These are phyloP conservation scores for Nothocercus nigrocapillus DNA, from an alignment of 2,113 vertebrate genomes.

Conservation along the genomic window DNA sequence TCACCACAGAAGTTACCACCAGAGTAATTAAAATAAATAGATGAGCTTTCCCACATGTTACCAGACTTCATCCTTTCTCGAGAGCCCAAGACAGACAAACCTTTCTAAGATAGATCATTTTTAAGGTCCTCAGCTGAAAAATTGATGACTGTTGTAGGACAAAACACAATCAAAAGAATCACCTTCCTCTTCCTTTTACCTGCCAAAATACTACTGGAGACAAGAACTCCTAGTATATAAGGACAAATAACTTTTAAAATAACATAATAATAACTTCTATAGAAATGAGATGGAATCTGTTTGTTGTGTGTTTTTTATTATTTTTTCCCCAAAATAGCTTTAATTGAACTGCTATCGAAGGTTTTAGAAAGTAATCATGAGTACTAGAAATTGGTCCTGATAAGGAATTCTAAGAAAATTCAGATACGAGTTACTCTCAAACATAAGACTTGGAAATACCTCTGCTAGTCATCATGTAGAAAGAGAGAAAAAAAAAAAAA, in stretches of 20 bases:
- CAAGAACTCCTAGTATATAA: background rate
- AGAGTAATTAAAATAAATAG: conserved; percentile 19
- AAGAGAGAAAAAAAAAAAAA: background rate
- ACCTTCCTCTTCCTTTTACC: background rate
- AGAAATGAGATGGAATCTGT: background rate
- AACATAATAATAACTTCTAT: background rate
- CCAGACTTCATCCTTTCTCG: background rate
- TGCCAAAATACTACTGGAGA: background rate
- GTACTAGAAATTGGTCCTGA: background rate
- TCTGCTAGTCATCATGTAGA: background rate
- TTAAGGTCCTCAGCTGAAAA: background rate
- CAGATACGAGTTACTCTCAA: background rate
- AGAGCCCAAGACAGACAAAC: background rate
- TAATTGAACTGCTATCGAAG: background rate
- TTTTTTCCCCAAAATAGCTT: background rate
- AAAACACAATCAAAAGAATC: background rate
- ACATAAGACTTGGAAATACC: background rate
- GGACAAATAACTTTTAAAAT: background rate
- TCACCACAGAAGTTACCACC: background rate
- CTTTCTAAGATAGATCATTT: background rate
- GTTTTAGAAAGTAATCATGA: background rate
- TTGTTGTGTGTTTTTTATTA: background rate
- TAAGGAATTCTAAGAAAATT: background rate
- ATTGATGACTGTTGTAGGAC: background rate
- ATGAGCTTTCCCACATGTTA: fast-evolving